Percentiles rank a stretch among this genome's conserved stretches.
These are phyloP conservation scores for Myiagra hebetior DNA, from an alignment of 2,113 vertebrate genomes.

Conservation along the genomic window DNA sequence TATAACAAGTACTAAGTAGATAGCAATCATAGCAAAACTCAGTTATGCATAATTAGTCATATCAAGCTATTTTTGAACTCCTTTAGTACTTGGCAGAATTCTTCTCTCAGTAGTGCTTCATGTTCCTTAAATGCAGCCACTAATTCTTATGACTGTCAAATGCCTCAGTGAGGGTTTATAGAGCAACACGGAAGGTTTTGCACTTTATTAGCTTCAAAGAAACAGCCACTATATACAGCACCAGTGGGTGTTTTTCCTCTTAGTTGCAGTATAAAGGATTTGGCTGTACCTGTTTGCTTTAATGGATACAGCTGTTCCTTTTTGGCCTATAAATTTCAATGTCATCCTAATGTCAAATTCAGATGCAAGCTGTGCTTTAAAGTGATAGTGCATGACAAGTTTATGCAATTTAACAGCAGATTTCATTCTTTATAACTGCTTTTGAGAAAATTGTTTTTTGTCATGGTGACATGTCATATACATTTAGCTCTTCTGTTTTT, in stretches of 20 bases:
- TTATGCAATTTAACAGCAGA: background rate
- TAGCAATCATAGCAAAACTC: background rate
- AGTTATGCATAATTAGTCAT: background rate
- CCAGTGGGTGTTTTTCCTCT: background rate
- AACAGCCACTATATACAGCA: background rate
- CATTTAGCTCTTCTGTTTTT: background rate
- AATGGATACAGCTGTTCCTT: constrained; percentile 27
- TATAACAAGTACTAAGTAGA: background rate
- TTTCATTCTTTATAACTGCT: background rate
- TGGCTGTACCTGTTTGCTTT: background rate
- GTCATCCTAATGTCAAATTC: constrained; percentile 1
- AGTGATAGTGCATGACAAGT: background rate
- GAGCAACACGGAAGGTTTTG: background rate
- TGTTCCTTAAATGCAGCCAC: background rate
- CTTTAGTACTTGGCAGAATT: background rate
- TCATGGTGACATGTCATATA: background rate
- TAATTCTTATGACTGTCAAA: background rate
- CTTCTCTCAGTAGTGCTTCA: background rate
- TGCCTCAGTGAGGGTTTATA: background rate
- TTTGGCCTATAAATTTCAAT: constrained; percentile 29
- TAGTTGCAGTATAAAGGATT: background rate
- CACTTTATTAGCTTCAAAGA: background rate
- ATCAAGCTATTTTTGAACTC: background rate
- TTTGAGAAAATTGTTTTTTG: background rate
- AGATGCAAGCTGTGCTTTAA: background rate